Evolutionary conservation across 2,888 invertebrate genomes (phyloP).

Genomic region (Drosophila infuscata): DNA sequence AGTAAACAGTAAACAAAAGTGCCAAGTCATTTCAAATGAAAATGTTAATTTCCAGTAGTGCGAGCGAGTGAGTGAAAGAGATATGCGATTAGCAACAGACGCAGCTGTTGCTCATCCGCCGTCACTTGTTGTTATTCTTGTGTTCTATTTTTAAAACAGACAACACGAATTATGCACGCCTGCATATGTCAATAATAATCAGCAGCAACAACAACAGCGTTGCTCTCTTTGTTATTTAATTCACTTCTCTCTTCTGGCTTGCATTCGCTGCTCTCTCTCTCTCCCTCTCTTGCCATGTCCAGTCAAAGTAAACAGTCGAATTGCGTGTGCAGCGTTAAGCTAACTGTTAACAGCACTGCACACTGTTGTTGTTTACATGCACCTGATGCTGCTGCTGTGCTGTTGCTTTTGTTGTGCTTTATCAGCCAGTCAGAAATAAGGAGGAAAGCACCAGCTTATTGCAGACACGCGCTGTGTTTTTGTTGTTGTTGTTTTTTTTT

Average conservation of each 20-base stretch:
- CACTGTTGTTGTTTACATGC: slow-evolving; percentile 43
- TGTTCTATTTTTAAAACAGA: slow-evolving; percentile 9
- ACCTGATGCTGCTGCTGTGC: slow-evolving; percentile 41
- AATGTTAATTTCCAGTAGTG: slow-evolving; percentile 8
- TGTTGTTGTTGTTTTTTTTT: background rate
- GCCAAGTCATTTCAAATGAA: slow-evolving; percentile 11
- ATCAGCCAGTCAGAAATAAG: slow-evolving; percentile 29
- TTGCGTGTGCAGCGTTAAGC: slow-evolving; percentile 22
- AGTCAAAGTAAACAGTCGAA: slow-evolving; percentile 1
- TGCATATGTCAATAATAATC: slow-evolving; percentile 25
- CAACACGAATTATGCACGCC: slow-evolving; percentile 8
- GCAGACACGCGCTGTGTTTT: slow-evolving; percentile 52
- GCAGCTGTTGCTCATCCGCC: slow-evolving; percentile 6
- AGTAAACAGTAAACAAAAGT: slow-evolving; percentile 7
- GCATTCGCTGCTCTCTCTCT: background rate
- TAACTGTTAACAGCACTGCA: slow-evolving; percentile 13
- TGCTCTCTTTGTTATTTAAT: background rate
- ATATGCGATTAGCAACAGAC: background rate
- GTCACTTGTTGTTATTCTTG: slow-evolving; percentile 1
- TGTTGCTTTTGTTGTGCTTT: slow-evolving; percentile 46
- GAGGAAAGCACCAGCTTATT: slow-evolving; percentile 29
- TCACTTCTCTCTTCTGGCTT: background rate
- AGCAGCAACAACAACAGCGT: slow-evolving; percentile 2
- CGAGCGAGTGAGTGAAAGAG: slow-evolving; percentile 1
- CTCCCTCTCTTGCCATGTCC: background rate